Base-by-base conservation (phyloP, 2,113 vertebrate species). In the Halichoerus grypus region DNA sequence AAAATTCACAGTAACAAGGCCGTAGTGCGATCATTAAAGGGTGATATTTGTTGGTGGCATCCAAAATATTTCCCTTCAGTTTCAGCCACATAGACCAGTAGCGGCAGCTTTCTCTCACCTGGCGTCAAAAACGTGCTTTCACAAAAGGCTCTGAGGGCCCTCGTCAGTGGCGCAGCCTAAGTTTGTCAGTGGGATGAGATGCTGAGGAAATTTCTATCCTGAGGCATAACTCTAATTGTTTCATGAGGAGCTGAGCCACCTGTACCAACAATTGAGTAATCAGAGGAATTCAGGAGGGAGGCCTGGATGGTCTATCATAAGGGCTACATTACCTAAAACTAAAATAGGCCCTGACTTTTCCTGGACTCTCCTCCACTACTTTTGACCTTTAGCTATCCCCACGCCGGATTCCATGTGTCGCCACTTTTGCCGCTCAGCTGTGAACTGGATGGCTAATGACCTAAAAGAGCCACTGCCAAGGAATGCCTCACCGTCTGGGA, bases 401-500 rank as follows among this genome's bases (percentile, higher is more conserved):
- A 94, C 11, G 69, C 33, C 76, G 55, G 76, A 63, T 61, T 82
- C 57, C 59, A 21, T 49, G 3, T 31, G 53, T 81, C 53, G 67
- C 33, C 33, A 16, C 59, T 89, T 74, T 85, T 88, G 65, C 49
- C 55, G 26, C 59, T 92, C 90, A 85, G 85, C 98, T 88, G 59
- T 57, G 94, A 96, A 93, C 74, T n/a, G 71, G 65, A 85, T 94
- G 36, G 13, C 76, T 95, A 96, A 95, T 92, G 96, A 94, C 13
- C 91, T 86, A 19, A 81, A 77, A 95, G 79, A 93, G 55, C 36
- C 15, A 61, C 84, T 89, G 76, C 88, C 71, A 88, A 95, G 16
- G n/a, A 80, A 16, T 92, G 87, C 90, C 95, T 96, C 85, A 59
- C 81, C 33, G 8, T 65, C 91, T 72, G 39, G 55, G 59, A 93